Conservation (phyloP, 2,888 invertebrate species). For the Archips crataeganus region DNA sequence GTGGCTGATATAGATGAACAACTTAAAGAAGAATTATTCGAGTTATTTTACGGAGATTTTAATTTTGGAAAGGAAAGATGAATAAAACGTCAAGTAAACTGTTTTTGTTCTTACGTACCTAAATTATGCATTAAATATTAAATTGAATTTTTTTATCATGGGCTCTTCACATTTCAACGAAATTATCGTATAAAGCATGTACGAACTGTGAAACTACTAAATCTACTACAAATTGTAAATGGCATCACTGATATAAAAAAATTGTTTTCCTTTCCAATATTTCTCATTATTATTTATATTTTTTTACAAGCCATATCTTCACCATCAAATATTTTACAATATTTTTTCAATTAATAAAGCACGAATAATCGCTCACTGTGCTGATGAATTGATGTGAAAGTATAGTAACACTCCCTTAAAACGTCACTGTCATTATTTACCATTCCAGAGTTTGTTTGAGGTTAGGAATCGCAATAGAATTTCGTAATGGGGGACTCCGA, state of each 20-base stretch:
- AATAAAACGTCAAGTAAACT: not conserved
- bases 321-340: not conserved
- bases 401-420: not conserved
- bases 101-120: not conserved
- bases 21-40: not conserved
- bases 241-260: conserved; percentile 3
- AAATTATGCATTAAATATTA: not conserved
- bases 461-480: conserved; percentile 59
- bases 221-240: not conserved
- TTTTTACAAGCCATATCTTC: not conserved
- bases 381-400: not conserved
- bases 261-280: not conserved
- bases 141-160: not conserved
- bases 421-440: conserved; percentile 43
- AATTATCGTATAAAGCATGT: not conserved
- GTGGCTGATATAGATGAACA: not conserved
- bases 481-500: conserved; percentile 78
- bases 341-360: not conserved
- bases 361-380: no score
- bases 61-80: not conserved
- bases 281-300: not conserved
- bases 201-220: not conserved
- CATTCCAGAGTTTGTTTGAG: conserved; percentile 52
- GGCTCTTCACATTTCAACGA: not conserved
- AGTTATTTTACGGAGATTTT: not conserved